These are phyloP conservation scores for Eumacrocentrus americanus DNA, from an alignment of 2,888 invertebrate genomes.

Conservation along the genomic window DNA sequence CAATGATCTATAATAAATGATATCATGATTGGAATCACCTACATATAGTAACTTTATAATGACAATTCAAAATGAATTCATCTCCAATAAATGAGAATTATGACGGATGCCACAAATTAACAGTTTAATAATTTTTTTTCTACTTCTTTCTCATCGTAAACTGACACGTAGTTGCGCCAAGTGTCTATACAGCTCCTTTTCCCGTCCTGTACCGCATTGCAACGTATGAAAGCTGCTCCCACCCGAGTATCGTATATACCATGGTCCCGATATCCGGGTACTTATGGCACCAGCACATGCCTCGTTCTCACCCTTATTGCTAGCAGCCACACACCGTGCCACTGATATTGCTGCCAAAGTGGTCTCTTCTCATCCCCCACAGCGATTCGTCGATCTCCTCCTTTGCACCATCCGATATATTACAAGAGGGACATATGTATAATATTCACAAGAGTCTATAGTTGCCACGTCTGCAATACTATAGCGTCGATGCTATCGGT, in stretches of 20 bases:
- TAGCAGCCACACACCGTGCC: constrained; percentile 13
- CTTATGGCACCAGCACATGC: constrained; percentile 26
- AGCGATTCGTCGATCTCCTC: background rate
- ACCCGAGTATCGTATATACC: background rate
- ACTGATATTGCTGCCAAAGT: constrained; percentile 35
- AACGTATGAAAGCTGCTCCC: background rate
- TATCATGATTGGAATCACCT: too few relatives aligned
- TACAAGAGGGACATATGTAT: background rate
- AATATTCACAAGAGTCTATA: constrained; percentile 2
- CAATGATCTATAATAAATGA: too few relatives aligned
- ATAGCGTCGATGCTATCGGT: background rate
- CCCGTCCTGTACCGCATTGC: constrained; percentile 21
- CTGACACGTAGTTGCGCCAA: constrained; percentile 17
- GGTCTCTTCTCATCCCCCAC: too few relatives aligned
- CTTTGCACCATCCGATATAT: background rate
- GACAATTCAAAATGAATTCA: too few relatives aligned
- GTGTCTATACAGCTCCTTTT: constrained; percentile 24
- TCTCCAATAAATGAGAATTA: too few relatives aligned
- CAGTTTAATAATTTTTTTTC: background rate
- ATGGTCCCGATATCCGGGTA: constrained; percentile 12
- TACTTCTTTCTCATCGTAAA: background rate
- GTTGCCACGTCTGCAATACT: constrained; percentile 4
- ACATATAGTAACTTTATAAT: too few relatives aligned
- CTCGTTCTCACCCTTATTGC: constrained; percentile 29
- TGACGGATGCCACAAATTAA: too few relatives aligned